Evolutionary conservation across 2,113 vertebrate species (phyloP).

Genomic region (Tachycineta bicolor): DNA sequence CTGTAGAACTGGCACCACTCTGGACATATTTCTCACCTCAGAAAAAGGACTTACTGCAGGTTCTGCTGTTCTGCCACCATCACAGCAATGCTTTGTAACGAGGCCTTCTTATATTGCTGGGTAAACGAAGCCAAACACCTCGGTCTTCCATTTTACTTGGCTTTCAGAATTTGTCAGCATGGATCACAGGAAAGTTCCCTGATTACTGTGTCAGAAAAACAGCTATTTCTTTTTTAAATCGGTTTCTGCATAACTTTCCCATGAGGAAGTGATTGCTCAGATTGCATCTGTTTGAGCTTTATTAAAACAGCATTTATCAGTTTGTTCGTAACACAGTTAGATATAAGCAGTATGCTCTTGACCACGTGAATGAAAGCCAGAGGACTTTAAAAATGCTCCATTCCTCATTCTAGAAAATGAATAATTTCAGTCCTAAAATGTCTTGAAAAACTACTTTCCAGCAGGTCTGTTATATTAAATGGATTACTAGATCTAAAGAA

Average conservation of each 20-base stretch:
- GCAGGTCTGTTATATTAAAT: not conserved
- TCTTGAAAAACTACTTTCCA: not conserved
- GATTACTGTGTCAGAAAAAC: not conserved
- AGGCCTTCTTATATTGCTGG: not conserved
- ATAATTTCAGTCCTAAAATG: not conserved
- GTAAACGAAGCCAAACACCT: not conserved
- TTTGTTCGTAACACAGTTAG: not conserved
- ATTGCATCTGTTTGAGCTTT: not conserved
- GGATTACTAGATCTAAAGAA: not conserved
- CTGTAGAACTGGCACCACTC: not conserved
- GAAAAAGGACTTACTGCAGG: not conserved
- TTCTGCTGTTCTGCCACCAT: not conserved
- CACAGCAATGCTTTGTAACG: not conserved
- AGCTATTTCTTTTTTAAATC: not conserved
- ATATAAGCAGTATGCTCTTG: not conserved
- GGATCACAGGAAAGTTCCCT: not conserved
- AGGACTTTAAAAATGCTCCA: not conserved
- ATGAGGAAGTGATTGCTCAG: not conserved
- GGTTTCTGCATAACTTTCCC: not conserved
- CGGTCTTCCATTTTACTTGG: not conserved
- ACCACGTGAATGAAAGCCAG: not conserved
- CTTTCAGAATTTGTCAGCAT: not conserved
- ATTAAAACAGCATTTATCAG: not conserved
- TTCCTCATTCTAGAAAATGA: not conserved
- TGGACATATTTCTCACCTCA: not conserved